Evolutionary conservation across 2,797 vertebrate species (phyloP).

Genomic region (Loris lydekkerianus): DNA sequence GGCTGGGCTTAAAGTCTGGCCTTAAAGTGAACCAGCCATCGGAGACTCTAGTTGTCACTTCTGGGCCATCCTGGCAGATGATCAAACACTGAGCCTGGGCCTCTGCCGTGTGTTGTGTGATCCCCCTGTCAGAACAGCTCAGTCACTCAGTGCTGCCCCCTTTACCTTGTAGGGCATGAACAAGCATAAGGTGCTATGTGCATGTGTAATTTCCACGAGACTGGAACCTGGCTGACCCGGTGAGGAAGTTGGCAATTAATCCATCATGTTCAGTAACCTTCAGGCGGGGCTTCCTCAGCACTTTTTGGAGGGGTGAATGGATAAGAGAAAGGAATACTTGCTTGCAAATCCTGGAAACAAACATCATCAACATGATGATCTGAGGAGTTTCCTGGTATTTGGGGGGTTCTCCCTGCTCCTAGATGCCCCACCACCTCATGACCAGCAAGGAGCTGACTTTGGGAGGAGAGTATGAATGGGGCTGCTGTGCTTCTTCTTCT

Average conservation of each 20-base stretch:
- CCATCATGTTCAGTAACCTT: background rate
- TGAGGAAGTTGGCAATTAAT: background rate
- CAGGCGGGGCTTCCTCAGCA: background rate
- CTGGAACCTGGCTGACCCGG: rapidly evolving
- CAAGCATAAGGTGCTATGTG: background rate
- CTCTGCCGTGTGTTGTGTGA: rapidly evolving
- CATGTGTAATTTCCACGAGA: background rate
- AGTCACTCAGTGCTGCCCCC: too few relatives aligned
- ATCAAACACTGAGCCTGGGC: background rate
- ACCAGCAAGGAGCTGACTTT: background rate
- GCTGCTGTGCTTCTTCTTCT: background rate
- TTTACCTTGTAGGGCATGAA: rapidly evolving
- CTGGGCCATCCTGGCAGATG: background rate
- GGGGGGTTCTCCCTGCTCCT: background rate
- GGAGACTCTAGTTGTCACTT: background rate
- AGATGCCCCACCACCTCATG: background rate
- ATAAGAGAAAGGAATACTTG: background rate
- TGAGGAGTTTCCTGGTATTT: background rate
- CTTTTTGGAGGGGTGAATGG: background rate
- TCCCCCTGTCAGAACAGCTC: background rate
- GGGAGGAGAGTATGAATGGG: background rate
- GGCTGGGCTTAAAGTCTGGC: background rate
- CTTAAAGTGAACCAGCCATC: background rate
- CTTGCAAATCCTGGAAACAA: background rate
- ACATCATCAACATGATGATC: background rate